Base-by-base conservation (phyloP, 2,888 invertebrate genomes). In the Hybos culiciformis region DNA sequence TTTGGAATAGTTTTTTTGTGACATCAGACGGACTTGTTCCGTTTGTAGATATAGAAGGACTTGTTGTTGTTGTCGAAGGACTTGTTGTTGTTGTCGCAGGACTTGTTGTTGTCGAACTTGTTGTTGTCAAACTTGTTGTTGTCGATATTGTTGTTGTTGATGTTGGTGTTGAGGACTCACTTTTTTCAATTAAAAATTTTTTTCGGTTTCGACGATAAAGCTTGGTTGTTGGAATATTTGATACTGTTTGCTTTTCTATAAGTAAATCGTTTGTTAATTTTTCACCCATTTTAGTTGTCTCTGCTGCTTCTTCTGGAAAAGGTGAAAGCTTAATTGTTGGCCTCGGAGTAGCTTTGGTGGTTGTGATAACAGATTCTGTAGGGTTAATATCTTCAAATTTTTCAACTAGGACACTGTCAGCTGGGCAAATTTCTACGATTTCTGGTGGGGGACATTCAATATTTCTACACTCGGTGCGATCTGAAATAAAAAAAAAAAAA, bases 361-460 rank as follows among this genome's bases (percentile, higher is more conserved):
- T 36, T n/a, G 36, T 6, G 5, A 19, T 21, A 8, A 9, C 8
- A 3, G 36, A 20, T 21, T 14, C 8, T 14, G 19, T 19, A 6
- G 36, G 5, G 6, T 6, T 21, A 12, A 19, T 36, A 3, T 14
- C 7, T 19, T 36, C 36, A 21, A 14, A 19, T 36, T 20, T n/a
- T 14, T 20, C 20, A 7, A 14, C 45, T n/a, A 51, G 38, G 19
- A 48, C 40, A 43, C 56, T 56, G 34, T 57, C 56, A 11, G 39
- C 19, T 32, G 56, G 55, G 21, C 56, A 57, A 29, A 47, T 36
- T 36, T 36, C 36, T 14, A 36, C 21, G n/a, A 36, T 19, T 20
- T 36, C 36, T 12, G 36, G 36, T 21, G 21, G 36, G 11, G 36
- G 36, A 8, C 36, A 36, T 36, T n/a, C n/a, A 12, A 36, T n/a